Evolutionary conservation across 2,113 vertebrate species (phyloP).

Genomic region (Pachyramphus minor): DNA sequence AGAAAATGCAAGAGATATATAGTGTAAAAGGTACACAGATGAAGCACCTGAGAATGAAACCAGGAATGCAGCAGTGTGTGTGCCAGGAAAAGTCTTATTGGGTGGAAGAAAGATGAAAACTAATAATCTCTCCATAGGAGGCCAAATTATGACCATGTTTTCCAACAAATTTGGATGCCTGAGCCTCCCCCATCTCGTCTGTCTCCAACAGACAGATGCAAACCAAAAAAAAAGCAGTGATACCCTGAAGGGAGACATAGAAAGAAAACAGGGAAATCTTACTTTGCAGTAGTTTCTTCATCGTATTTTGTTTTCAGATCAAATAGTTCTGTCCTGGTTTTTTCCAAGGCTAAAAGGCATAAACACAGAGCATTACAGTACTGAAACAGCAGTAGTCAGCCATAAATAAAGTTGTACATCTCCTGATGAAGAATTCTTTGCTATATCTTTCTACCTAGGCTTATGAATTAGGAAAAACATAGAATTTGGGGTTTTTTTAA

Average conservation of each 20-base stretch:
- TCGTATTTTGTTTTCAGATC: slow-evolving; percentile 99
- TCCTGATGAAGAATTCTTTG: neutral
- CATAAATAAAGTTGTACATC: slow-evolving; percentile 12
- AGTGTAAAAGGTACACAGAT: neutral
- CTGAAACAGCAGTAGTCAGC: neutral
- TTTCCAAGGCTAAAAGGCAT: slow-evolving; percentile 89
- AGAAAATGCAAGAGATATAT: neutral
- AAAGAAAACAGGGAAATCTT: slow-evolving; percentile 65
- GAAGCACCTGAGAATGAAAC: neutral
- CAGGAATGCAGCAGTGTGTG: neutral
- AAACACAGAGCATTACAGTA: slow-evolving; percentile 53
- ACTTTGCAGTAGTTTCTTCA: slow-evolving; percentile 98
- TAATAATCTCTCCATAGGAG: slow-evolving; percentile 32
- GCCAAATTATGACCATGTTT: slow-evolving; percentile 33
- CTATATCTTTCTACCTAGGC: neutral
- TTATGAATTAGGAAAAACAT: neutral
- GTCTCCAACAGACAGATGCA: slow-evolving; percentile 20
- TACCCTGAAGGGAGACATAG: neutral
- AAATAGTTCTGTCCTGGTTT: slow-evolving; percentile 97
- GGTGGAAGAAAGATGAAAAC: slow-evolving; percentile 16
- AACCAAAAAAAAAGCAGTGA: neutral
- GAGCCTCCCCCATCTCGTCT: neutral
- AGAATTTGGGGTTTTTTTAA: neutral
- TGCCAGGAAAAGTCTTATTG: neutral
- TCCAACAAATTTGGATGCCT: neutral